Evolutionary conservation across 2,113 vertebrate species (phyloP).

Genomic region (Chloropsis cyanopogon): DNA sequence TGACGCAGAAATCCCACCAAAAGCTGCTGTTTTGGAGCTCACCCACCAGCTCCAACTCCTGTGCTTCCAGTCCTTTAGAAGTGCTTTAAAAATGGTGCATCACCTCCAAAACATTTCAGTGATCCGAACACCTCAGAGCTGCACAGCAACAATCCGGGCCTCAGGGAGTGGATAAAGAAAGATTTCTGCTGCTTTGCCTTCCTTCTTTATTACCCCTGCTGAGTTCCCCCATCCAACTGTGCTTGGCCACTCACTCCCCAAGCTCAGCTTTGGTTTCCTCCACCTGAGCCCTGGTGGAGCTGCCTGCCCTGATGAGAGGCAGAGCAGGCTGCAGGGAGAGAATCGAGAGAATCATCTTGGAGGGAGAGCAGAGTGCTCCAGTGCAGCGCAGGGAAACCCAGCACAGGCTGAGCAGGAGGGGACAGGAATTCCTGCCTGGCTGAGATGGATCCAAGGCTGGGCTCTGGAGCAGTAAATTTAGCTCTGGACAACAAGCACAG

Average conservation of each 20-base stretch:
- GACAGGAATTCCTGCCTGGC: background rate
- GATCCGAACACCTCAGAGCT: background rate
- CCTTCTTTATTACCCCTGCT: background rate
- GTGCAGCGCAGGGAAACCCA: background rate
- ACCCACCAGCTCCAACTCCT: background rate
- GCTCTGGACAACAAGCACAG: background rate
- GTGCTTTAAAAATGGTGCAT: background rate
- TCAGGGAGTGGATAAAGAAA: background rate
- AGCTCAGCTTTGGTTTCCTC: background rate
- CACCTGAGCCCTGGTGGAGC: background rate
- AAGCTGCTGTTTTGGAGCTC: background rate
- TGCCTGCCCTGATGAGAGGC: background rate
- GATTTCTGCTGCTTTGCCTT: background rate
- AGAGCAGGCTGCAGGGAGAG: background rate
- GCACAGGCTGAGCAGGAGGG: background rate
- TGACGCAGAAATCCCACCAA: background rate
- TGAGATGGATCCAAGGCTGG: background rate
- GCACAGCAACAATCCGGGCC: background rate
- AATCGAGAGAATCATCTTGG: background rate
- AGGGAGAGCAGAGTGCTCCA: background rate
- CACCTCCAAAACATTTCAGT: background rate
- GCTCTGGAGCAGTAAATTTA: background rate
- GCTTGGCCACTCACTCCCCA: background rate
- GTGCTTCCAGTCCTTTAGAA: background rate
- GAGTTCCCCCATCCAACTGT: background rate